Evolutionary conservation across 2,888 invertebrate genomes (phyloP), one percentile per base, ranked within the genome.

Genomic region (Macropis europaea): DNA sequence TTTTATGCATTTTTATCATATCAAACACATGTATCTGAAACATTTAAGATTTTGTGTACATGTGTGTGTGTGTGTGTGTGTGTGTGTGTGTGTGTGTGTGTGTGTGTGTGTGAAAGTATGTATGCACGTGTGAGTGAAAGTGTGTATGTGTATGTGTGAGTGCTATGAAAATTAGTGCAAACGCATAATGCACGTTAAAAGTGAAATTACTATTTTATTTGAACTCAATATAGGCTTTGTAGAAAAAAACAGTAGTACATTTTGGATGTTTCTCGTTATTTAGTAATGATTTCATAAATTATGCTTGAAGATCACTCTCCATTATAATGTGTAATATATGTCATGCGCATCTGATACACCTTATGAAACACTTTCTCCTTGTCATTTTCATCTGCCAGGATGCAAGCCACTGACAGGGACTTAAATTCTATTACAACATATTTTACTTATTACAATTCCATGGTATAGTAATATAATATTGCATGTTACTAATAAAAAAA

Each of bases 401-500:
- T 82, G 82, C 84, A 83, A 84, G 81, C 84, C 84, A 84, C 80
- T 67, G 76, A 81, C 64, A 70, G 60, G 62, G 43, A 56, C 45
- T 54, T 59, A 36, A 63, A 48, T 72, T 72, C 43, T 34, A 71
- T 48, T 40, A 50, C 73, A 56, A 71, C 52, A 66, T 61, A 60
- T 63, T 42, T 42, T 54, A 43, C 60, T 63, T 43, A 60, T 63
- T 59, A 67, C 47, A 42, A 61, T 59, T 24, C 36, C 45, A 32
- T 34, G 56, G 66, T 59, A n/a, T 47, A 67, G 19, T 34, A 43
- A 73, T 24, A 28, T 48, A 40, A 57, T 38, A 71, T 22, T 50
- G 73, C 77, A 76, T 80, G 77, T 67, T 67, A 59, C 11, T 52
- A 61, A 68, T 11, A 22, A 43, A 54, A n/a, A n/a, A n/a, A n/a